Evolutionary conservation across 1,140 invertebrate species (phyloP).

Genomic region (Lerema accius): DNA sequence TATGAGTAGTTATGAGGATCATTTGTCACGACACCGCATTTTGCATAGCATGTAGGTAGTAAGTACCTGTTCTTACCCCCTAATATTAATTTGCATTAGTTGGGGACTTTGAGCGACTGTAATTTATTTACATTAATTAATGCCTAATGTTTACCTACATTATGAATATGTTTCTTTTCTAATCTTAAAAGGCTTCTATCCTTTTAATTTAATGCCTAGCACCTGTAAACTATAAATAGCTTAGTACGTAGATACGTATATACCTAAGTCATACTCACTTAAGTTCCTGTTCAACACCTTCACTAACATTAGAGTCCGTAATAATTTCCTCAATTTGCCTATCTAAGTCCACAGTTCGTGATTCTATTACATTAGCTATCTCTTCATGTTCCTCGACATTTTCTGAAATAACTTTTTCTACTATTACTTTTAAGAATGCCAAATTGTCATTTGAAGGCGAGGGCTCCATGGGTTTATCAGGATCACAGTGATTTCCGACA

Average conservation of each 20-base stretch:
- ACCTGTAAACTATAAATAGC: conserved; percentile 34
- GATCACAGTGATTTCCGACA: neutral
- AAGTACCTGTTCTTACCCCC: no score
- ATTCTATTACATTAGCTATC: conserved; percentile 35
- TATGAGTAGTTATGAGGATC: no score
- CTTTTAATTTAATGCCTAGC: no score
- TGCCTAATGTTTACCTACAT: no score
- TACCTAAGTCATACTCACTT: conserved; percentile 45
- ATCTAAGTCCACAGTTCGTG: conserved; percentile 36
- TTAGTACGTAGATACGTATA: no score
- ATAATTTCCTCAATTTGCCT: conserved; percentile 18
- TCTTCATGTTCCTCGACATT: conserved; percentile 3
- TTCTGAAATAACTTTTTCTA: conserved; percentile 46
- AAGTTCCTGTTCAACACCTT: conserved; percentile 27
- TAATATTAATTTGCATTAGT: no score
- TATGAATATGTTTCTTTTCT: no score
- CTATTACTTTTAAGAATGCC: conserved; percentile 47
- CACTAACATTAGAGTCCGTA: conserved; percentile 1
- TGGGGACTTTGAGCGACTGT: no score
- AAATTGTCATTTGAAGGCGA: conserved; percentile 38
- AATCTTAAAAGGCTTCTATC: no score
- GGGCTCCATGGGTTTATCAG: conserved; percentile 1
- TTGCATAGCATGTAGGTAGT: no score
- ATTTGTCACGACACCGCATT: no score
- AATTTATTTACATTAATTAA: no score